Percentiles rank a stretch among this genome's conserved stretches.
Conservation (phyloP, 2,888 invertebrate genomes). For the Nephrocerus scutellatus region DNA sequence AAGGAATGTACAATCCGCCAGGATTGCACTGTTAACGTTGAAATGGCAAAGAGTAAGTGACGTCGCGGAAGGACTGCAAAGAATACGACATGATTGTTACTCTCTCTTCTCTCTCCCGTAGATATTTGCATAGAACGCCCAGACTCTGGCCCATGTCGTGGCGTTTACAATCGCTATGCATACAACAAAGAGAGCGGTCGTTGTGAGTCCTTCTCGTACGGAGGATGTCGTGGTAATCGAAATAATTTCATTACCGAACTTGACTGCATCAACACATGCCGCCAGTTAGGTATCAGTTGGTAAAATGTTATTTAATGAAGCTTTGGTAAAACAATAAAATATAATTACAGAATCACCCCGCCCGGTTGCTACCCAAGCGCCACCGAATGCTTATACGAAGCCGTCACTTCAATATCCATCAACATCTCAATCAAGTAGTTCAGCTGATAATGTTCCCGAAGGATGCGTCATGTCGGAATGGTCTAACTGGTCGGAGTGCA, state of each 20-base stretch:
- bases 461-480: slow-evolving; percentile 72
- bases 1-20: slow-evolving; percentile 59
- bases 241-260: slow-evolving; percentile 82
- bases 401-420: slow-evolving; percentile 13
- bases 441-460: slow-evolving; percentile 35
- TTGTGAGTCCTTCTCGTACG: slow-evolving; percentile 83
- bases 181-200: slow-evolving; percentile 66
- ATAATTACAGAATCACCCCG: slow-evolving; percentile 1
- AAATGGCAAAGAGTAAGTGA: slow-evolving; percentile 65
- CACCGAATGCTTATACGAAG: slow-evolving; percentile 10
- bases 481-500: slow-evolving; percentile 79
- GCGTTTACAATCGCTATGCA: slow-evolving; percentile 79
- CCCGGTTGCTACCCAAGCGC: slow-evolving; percentile 8
- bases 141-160: slow-evolving; percentile 81
- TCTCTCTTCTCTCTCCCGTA: slow-evolving; percentile 36
- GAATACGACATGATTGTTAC: no score
- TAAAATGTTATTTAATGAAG: not conserved
- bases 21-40: slow-evolving; percentile 65
- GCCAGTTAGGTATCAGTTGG: slow-evolving; percentile 22
- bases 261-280: slow-evolving; percentile 69
- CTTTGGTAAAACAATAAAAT: not conserved
- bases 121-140: slow-evolving; percentile 76
- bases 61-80: no score
- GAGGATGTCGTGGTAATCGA: slow-evolving; percentile 81
- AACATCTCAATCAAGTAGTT: slow-evolving; percentile 7